phyloP scores from a whole-genome alignment of 2,888 invertebrate species.

The Perizoma affinitatum region DNA sequence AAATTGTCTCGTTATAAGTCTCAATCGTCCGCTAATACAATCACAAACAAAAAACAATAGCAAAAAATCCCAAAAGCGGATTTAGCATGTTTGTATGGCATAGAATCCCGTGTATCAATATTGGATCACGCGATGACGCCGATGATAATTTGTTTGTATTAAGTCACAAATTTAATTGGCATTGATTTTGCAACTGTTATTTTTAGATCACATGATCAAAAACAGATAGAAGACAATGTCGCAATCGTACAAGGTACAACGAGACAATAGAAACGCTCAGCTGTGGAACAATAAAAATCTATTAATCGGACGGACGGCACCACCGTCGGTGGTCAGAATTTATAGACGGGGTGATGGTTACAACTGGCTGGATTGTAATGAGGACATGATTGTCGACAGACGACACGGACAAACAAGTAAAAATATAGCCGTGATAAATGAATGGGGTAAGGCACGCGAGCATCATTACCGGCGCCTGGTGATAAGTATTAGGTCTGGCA shows the following conservation, averaged over 20 bases:
- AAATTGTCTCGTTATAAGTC: constrained; percentile 77
- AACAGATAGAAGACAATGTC: constrained; percentile 14
- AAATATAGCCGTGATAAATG: constrained; percentile 79
- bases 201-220: constrained; percentile 21
- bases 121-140: constrained; percentile 63
- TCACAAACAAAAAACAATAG: constrained; percentile 70
- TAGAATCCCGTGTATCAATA: constrained; percentile 70
- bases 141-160: constrained; percentile 43
- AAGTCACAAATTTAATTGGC: constrained; percentile 40
- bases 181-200: constrained; percentile 32
- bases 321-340: constrained; percentile 79
- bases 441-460: constrained; percentile 66
- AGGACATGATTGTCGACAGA: constrained; percentile 80
- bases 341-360: constrained; percentile 73
- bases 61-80: constrained; percentile 74
- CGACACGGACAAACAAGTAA: constrained; percentile 77
- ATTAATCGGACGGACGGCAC: constrained; percentile 70
- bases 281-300: constrained; percentile 64
- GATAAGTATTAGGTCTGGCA: constrained; percentile 8
- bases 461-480: constrained; percentile 58
- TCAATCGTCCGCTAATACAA: constrained; percentile 80
- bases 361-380: constrained; percentile 74
- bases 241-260: constrained; percentile 17
- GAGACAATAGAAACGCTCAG: constrained; percentile 27
- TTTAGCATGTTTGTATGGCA: constrained; percentile 72